Base-by-base conservation (phyloP, 2,888 invertebrate species). In the Leistus spinibarbis region DNA sequence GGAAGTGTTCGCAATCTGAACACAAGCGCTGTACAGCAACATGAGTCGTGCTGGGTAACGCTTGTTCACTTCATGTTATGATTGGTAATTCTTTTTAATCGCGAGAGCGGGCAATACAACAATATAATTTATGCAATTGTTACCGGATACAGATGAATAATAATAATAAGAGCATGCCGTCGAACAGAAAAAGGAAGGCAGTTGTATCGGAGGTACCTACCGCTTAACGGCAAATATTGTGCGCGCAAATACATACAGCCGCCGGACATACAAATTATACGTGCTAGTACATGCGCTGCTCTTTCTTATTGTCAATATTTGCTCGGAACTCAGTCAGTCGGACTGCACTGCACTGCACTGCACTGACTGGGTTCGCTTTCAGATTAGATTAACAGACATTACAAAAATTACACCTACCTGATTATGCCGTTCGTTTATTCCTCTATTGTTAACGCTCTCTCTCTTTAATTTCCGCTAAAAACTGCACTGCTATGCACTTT, bases 101-200 rank as follows among this genome's bases (percentile, higher is more conserved):
- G 40, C 40, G 7, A 40, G 40, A 40, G 40, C 40, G 40, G 40
- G 40, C 60, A 19, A 60, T 60, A 60, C 60, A 5, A 16, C 17
- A 60, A 20, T 73, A 73, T 73, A 73, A 73, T 73, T 62, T 73
- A 67, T 73, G 73, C 73, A 73, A 67, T 73, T 73, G 67, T 73
- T 73, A 73, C 73, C 73, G 73, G 73, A 73, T 73, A 73, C 67
- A 73, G 67, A 73, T 62, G 62, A 60, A 73, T 73, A 73, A 73
- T 72, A 72, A 72, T 40, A 73, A 23, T 40, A 73, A 40, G 54
- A 66, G 13, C 20, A 23, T 60, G 22, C 60, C 10, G 60, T 20
- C 19, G 56, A 56, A 16, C 3, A 56, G 19, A 56, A 56, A 60
- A 60, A 60, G 7, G 40, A 40, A 40, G 40, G n/a, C n/a, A n/a